These are phyloP conservation scores for Pelochelys cantorii DNA, from an alignment of 2,797 vertebrate genomes.

Conservation along the genomic window DNA sequence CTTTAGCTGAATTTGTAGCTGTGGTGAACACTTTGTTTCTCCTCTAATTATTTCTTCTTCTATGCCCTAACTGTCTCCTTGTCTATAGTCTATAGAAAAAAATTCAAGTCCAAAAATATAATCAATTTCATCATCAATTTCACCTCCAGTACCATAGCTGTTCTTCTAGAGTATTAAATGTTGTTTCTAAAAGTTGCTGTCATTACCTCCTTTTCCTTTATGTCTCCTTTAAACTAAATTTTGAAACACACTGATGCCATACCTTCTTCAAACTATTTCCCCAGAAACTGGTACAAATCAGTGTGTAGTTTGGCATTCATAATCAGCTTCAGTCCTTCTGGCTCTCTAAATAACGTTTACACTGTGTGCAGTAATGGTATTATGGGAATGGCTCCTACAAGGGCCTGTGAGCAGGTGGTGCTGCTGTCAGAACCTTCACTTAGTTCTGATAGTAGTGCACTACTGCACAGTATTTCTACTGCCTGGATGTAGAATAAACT, in stretches of 20 bases:
- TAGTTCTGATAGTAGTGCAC: background rate
- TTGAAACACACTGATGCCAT: background rate
- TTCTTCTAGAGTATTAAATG: background rate
- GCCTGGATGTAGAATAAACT: background rate
- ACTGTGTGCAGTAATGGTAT: background rate
- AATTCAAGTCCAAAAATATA: background rate
- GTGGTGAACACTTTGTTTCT: constrained; percentile 20
- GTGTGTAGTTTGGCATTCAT: background rate
- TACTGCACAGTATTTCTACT: background rate
- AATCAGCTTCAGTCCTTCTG: background rate
- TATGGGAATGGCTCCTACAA: background rate
- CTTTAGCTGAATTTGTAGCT: constrained; percentile 2
- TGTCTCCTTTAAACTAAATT: background rate
- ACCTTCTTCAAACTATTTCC: background rate
- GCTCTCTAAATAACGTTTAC: background rate
- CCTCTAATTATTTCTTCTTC: background rate
- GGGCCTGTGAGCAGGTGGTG: background rate
- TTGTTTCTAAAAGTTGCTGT: background rate
- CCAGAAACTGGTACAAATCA: background rate
- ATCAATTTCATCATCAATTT: background rate
- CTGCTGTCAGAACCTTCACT: constrained; percentile 4
- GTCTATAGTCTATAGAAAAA: background rate
- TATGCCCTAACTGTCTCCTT: fast-evolving
- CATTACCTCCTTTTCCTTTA: background rate
- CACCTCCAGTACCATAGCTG: background rate